Conservation (phyloP, 2,797 vertebrate species). For the Mionectes olivaceus region DNA sequence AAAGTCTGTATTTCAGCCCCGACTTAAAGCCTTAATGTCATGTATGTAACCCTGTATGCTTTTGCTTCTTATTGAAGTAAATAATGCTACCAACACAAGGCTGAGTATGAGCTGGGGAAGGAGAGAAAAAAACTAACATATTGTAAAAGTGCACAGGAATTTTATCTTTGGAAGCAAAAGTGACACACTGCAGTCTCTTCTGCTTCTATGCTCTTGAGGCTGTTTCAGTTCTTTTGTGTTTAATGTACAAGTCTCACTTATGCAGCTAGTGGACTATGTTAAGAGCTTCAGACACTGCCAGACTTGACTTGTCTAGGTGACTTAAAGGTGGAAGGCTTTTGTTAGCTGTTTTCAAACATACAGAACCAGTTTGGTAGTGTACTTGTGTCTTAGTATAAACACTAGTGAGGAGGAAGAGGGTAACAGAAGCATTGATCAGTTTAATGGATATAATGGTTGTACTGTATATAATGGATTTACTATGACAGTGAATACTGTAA, state of each 20-base stretch:
- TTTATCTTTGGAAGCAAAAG: not conserved
- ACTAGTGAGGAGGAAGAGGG: not conserved
- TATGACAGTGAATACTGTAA: not conserved
- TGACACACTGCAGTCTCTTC: not conserved
- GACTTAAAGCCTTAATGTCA: not conserved
- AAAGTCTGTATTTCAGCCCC: not conserved
- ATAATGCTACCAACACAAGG: not conserved
- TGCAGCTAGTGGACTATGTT: rapidly evolving
- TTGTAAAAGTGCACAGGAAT: not conserved
- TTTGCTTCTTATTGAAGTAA: not conserved
- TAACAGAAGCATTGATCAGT: not conserved
- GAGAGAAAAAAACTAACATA: not conserved
- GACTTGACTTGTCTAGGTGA: not conserved
- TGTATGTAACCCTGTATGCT: not conserved
- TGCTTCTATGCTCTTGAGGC: not conserved
- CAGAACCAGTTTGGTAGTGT: not conserved
- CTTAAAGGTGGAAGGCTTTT: not conserved
- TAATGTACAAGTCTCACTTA: not conserved
- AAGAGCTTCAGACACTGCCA: not conserved
- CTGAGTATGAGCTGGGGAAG: not conserved
- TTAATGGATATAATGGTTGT: not conserved
- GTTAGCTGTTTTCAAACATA: not conserved
- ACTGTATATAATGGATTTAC: not conserved
- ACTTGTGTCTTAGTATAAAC: not conserved
- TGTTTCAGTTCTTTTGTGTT: not conserved